phyloP scores from a whole-genome alignment of 35 echinoderm and acorn worm genomes.

The Apostichopus parvimensis region DNA sequence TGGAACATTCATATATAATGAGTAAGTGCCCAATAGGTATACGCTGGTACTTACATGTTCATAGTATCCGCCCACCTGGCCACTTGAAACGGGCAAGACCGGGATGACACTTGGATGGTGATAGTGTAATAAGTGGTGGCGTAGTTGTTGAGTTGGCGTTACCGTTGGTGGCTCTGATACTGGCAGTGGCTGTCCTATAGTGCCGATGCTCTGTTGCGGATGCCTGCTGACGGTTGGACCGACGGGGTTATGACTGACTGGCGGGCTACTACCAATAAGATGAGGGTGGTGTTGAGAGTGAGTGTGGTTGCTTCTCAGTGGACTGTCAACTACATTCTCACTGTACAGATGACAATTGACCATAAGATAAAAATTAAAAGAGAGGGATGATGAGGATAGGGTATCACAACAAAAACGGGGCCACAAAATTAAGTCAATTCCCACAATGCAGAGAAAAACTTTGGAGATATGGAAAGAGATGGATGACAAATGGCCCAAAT shows the following conservation, averaged over 20 bases:
- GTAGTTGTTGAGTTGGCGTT: slow-evolving; percentile 15
- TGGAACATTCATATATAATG: too few species aligned
- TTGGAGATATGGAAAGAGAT: too few species aligned
- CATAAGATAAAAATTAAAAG: too few species aligned
- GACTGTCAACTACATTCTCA: slow-evolving; percentile 21
- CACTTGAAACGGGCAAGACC: slow-evolving; percentile 29
- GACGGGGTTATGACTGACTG: slow-evolving; percentile 10
- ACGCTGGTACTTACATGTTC: slow-evolving; percentile 7
- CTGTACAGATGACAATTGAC: not conserved
- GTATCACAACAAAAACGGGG: too few species aligned
- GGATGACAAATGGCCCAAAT: too few species aligned
- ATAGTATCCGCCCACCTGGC: slow-evolving; percentile 6
- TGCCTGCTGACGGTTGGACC: not conserved
- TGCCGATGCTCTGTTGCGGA: not conserved
- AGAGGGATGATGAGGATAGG: too few species aligned
- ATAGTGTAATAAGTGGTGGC: slow-evolving; percentile 42
- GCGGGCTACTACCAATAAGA: slow-evolving; percentile 13
- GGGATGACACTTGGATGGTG: slow-evolving; percentile 33
- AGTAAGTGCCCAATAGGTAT: too few species aligned
- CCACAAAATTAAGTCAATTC: too few species aligned
- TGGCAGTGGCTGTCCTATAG: slow-evolving; percentile 16
- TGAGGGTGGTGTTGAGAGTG: slow-evolving; percentile 23
- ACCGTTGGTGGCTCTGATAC: slow-evolving; percentile 18
- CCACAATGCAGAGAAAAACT: too few species aligned
- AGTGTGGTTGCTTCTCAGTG: not conserved